A percentile compares a stretch with the other conserved stretches of the same genome.
Conservation (phyloP, 1,140 invertebrate species). For the Neodiprion fabricii region DNA sequence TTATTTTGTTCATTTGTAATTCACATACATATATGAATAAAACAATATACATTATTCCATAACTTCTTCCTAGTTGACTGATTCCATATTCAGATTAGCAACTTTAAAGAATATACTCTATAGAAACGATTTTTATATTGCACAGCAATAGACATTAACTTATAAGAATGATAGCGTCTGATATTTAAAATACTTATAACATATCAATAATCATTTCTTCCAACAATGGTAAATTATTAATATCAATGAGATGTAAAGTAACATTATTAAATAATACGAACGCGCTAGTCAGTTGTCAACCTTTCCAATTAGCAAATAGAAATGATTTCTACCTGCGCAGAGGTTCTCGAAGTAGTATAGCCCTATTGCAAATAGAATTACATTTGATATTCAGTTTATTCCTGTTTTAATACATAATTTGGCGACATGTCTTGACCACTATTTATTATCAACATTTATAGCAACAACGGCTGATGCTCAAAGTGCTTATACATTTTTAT, state of each 20-base stretch:
- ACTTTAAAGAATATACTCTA: conserved; percentile 4
- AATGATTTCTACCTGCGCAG: background rate
- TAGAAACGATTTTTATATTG: background rate
- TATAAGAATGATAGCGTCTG: conserved; percentile 7
- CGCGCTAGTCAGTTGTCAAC: background rate
- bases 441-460: no score
- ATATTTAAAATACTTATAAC: conserved; percentile 4
- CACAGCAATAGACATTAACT: conserved; percentile 5
- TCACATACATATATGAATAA: background rate
- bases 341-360: background rate
- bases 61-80: background rate
- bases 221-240: conserved; percentile 1
- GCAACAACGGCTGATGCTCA: no score
- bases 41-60: conserved; percentile 4
- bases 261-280: background rate
- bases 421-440: background rate
- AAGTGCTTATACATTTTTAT: no score
- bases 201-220: conserved; percentile 8
- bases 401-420: background rate
- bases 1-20: background rate
- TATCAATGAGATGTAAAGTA: background rate
- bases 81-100: background rate
- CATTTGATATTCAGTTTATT: background rate
- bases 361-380: background rate
- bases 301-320: background rate